These are phyloP conservation scores for Amblyopsis rosae DNA, from an alignment of 2,113 vertebrate species.

Conservation along the genomic window DNA sequence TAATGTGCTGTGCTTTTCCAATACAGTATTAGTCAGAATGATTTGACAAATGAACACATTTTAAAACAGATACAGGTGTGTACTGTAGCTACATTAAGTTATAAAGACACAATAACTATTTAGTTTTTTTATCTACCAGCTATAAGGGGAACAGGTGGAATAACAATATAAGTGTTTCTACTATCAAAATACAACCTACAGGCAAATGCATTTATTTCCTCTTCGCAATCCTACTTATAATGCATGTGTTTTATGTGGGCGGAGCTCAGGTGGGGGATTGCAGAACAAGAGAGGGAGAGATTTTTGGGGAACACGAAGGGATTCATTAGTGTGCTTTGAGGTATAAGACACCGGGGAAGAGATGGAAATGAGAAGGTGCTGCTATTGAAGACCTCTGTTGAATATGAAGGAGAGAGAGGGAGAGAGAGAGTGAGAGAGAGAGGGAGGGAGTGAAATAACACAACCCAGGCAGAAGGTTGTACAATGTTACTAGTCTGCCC, in stretches of 20 bases:
- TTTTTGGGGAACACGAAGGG: constrained; percentile 10
- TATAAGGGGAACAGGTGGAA: background rate
- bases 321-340: constrained; percentile 32
- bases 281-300: background rate
- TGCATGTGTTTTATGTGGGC: background rate
- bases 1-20: background rate
- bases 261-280: background rate
- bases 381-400: constrained; percentile 9
- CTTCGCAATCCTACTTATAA: background rate
- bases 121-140: background rate
- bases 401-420: background rate
- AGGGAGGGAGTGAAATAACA: background rate
- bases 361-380: constrained; percentile 7
- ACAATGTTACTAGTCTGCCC: background rate
- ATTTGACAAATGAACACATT: background rate
- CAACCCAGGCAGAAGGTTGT: background rate
- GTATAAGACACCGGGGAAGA: background rate
- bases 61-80: background rate
- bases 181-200: background rate
- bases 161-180: background rate
- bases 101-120: background rate
- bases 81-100: background rate
- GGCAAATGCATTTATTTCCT: too few relatives aligned
- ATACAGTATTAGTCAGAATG: background rate
- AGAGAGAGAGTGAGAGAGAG: background rate